A percentile compares a stretch with the other conserved stretches of the same genome.
Evolutionary conservation across 2,797 vertebrate species (phyloP).

Genomic region (Mus caroli): DNA sequence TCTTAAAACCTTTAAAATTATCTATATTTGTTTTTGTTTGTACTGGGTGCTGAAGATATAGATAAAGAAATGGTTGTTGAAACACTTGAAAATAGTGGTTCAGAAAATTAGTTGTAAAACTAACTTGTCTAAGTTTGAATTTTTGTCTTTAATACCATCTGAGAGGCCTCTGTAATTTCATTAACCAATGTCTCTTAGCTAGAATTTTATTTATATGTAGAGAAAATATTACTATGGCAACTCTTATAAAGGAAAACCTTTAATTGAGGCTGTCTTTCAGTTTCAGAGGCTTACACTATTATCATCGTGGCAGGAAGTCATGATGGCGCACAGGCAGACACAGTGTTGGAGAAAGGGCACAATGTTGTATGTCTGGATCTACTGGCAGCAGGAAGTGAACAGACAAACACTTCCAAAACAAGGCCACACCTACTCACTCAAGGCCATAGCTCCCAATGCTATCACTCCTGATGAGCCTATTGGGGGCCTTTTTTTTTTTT

Average conservation of each 20-base stretch:
- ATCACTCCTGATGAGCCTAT: background rate
- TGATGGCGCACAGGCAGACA: background rate
- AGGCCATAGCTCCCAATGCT: background rate
- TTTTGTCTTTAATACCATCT: constrained; percentile 22
- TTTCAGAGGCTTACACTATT: background rate
- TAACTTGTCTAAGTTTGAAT: constrained; percentile 2
- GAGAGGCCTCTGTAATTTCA: background rate
- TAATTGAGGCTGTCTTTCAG: background rate
- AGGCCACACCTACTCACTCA: background rate
- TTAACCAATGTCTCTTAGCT: background rate
- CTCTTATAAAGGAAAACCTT: background rate
- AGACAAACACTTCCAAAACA: background rate
- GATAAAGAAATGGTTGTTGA: background rate
- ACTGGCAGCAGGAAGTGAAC: background rate
- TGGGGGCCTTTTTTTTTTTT: background rate
- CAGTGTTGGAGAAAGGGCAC: background rate
- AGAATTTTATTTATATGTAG: background rate
- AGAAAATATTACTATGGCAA: background rate
- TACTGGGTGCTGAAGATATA: background rate
- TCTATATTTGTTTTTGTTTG: background rate
- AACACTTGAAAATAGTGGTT: background rate
- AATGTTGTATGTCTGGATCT: background rate
- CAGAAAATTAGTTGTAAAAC: background rate
- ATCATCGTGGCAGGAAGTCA: background rate
- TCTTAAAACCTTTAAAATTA: constrained; percentile 6